These are phyloP conservation scores for Epinotia brunnichana DNA, from an alignment of 2,888 invertebrate genomes.

Conservation along the genomic window DNA sequence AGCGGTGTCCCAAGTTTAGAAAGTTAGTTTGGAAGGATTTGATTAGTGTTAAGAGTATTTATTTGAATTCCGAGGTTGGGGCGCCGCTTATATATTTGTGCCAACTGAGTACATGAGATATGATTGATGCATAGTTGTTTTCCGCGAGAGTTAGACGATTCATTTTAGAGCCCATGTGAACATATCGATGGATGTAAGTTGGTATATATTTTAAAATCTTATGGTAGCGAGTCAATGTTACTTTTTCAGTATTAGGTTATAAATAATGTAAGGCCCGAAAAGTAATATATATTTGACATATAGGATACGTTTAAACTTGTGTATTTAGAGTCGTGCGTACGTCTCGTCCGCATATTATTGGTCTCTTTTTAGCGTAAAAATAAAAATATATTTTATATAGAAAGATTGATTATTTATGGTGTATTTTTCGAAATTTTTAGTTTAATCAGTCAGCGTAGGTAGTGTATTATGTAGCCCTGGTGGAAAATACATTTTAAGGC, in stretches of 20 bases:
- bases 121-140: constrained; percentile 20
- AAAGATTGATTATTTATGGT: constrained; percentile 58
- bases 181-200: constrained; percentile 71
- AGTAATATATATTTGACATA: constrained; percentile 68
- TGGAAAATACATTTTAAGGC: constrained; percentile 48
- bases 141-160: constrained; percentile 4
- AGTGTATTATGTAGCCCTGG: constrained; percentile 43
- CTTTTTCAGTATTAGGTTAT: constrained; percentile 80
- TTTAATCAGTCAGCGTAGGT: constrained; percentile 60
- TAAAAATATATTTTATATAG: constrained; percentile 70
- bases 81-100: constrained; percentile 70
- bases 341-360: constrained; percentile 44
- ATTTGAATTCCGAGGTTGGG: constrained; percentile 65
- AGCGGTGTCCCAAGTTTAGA: constrained; percentile 66
- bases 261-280: constrained; percentile 73
- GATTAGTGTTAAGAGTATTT: constrained; percentile 75
- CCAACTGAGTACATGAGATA: constrained; percentile 61
- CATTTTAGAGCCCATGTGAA: constrained; percentile 46
- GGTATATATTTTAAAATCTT: constrained; percentile 61
- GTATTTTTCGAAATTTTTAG: constrained; percentile 72
- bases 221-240: constrained; percentile 62
- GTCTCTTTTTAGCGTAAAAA: constrained; percentile 53
- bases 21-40: constrained; percentile 72
- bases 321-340: constrained; percentile 40
- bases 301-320: constrained; percentile 56